Base-by-base conservation (phyloP, 2,113 vertebrate species). In the Zonotrichia leucophrys region DNA sequence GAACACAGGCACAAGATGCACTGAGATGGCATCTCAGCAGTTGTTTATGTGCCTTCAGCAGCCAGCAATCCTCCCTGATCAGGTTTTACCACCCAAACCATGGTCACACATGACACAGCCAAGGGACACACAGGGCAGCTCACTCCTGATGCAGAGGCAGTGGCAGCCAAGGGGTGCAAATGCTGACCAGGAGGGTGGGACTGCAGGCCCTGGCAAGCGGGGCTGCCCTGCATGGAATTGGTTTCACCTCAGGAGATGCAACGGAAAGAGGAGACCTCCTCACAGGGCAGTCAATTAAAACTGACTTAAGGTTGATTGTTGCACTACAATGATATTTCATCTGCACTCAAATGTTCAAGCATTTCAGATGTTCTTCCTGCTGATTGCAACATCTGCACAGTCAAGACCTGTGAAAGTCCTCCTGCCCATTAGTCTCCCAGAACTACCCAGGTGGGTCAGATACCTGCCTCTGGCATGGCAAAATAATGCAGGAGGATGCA, bases 91-190 rank as follows among this genome's bases (percentile, higher is more conserved):
- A 30, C 21, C 41, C 55, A 66, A 80, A 50, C n/a, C 59, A 77
- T 3, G 80, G 44, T 33, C 70, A 23, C 12, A 15, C 0, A 1
- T 30, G 30, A 15, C 11, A 20, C 60, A 80, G 63, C 44, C 4
- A 1, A 56, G 59, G 59, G 63, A 72, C 23, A 15, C 0, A 0
- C 21, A 49, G 7, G 58, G 66, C 66, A 63, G n/a, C 39, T 85
- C 62, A 50, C 24, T 28, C 42, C 28, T 44, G 19, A 30, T 14
- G 10, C 37, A 66, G 52, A 49, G 37, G n/a, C 52, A 33, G 25
- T 20, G 69, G 21, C 16, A 33, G 80, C 49, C 0, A 0, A 33
- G 41, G 25, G 42, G 1, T 21, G 21, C 1, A 8, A 76, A 47
- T 0, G 16, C 33, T 2, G 3, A 39, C 39, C 0, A 1, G 46